Percentiles rank a stretch among this genome's conserved stretches.
Evolutionary conservation across 1,140 invertebrate genomes (phyloP).

Genomic region (Daktulosphaira vitifoliae): DNA sequence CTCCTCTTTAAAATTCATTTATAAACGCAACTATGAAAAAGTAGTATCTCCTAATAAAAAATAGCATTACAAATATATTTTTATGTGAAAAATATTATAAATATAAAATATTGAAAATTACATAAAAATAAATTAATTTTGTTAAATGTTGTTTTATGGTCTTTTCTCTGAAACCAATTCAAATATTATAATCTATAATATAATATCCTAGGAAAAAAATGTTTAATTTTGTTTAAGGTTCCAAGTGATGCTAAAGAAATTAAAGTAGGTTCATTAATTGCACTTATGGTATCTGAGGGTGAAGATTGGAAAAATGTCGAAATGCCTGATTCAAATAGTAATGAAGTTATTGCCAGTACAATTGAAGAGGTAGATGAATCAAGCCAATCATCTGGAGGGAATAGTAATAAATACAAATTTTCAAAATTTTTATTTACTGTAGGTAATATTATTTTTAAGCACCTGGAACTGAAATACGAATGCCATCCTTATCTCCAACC

Average conservation of each 20-base stretch:
- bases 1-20: no score
- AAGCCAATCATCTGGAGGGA: constrained; percentile 30
- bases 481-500: constrained; percentile 94
- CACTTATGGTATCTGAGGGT: constrained; percentile 75
- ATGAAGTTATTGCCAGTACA: constrained; percentile 40
- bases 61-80: no score
- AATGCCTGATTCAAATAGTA: constrained; percentile 61
- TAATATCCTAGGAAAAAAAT: no score
- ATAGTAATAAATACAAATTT: constrained; percentile 26
- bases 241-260: constrained; percentile 73
- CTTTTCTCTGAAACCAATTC: no score
- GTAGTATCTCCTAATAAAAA: no score
- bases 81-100: no score
- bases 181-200: no score
- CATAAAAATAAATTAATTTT: no score
- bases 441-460: constrained; percentile 29
- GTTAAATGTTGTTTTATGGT: no score
- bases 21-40: no score
- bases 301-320: constrained; percentile 62
- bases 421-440: not conserved
- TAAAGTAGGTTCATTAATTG: constrained; percentile 75
- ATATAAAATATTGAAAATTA: no score
- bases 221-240: constrained; percentile 42
- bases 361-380: constrained; percentile 42
- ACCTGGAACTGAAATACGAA: constrained; percentile 46